Percentiles rank a stretch among this genome's conserved stretches.
Conservation (phyloP, 2,888 invertebrate genomes). For the Mallateleia sp. region DNA sequence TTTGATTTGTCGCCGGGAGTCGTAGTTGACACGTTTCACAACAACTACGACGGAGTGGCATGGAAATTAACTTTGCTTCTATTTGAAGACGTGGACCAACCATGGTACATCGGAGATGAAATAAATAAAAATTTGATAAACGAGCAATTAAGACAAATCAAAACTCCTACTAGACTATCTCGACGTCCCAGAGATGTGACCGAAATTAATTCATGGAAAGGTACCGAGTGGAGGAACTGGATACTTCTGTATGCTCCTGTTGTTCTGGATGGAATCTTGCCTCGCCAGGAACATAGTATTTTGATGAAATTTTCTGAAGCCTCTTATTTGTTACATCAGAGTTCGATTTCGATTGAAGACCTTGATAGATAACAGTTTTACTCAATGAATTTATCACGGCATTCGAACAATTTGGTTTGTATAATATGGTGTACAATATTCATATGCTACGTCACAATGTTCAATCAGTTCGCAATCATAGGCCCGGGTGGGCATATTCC, state of each 20-base stretch:
- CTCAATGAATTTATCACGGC: background rate
- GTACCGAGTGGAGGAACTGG: slow-evolving; percentile 52
- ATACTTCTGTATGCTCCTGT: slow-evolving; percentile 23
- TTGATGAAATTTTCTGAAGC: slow-evolving; percentile 17
- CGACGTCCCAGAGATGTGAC: slow-evolving; percentile 9
- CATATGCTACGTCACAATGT: slow-evolving; percentile 37
- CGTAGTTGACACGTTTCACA: slow-evolving; percentile 33
- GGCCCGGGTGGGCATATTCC: slow-evolving; percentile 9
- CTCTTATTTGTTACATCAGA: slow-evolving; percentile 22
- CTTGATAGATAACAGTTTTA: slow-evolving; percentile 1
- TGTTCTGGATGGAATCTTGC: slow-evolving; percentile 16
- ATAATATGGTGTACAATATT: slow-evolving; percentile 34
- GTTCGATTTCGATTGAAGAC: slow-evolving; percentile 19
- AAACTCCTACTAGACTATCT: slow-evolving; percentile 26
- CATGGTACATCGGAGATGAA: slow-evolving; percentile 30
- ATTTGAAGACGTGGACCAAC: background rate
- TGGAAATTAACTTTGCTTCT: too few species aligned
- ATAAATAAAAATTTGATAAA: background rate
- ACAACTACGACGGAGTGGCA: slow-evolving; percentile 30
- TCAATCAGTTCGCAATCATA: background rate
- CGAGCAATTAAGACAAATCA: background rate
- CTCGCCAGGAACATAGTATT: background rate
- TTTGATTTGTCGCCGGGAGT: slow-evolving; percentile 50
- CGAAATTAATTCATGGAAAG: slow-evolving; percentile 41
- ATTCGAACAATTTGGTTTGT: background rate